These are phyloP conservation scores for Corvus moneduloides DNA, from an alignment of 2,113 vertebrate species.

Conservation along the genomic window DNA sequence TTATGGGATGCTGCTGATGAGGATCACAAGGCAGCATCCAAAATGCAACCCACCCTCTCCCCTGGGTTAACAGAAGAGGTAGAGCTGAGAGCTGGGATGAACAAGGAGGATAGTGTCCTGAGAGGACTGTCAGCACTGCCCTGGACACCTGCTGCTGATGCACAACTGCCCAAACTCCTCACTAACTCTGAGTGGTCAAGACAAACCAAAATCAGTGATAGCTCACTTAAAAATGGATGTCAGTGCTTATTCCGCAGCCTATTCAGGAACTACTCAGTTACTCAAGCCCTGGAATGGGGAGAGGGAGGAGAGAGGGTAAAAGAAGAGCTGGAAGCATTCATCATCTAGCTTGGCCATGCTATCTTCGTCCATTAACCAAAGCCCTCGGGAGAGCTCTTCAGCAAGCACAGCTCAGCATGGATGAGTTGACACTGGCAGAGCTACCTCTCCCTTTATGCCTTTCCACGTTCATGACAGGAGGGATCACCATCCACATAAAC, in stretches of 20 bases:
- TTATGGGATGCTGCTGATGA: neutral
- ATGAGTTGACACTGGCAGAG: neutral
- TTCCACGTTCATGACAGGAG: neutral
- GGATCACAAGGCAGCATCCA: neutral
- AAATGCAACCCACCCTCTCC: neutral
- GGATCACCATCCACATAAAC: neutral
- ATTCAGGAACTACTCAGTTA: neutral
- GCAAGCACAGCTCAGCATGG: neutral
- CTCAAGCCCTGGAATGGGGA: neutral
- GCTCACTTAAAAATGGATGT: neutral
- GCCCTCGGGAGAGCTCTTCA: neutral
- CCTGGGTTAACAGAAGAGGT: neutral
- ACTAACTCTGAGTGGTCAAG: neutral
- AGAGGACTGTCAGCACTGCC: neutral
- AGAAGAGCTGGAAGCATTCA: neutral
- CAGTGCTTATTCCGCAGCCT: neutral
- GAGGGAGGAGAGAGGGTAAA: neutral
- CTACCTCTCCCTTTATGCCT: neutral
- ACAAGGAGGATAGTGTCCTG: fast-evolving
- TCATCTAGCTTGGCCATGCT: neutral
- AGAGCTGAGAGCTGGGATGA: neutral
- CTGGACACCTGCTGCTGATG: neutral
- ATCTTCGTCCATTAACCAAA: neutral
- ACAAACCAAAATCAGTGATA: neutral
- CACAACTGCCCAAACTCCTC: neutral